Conservation (phyloP, 2,113 vertebrate species). For the Prinia subflava region DNA sequence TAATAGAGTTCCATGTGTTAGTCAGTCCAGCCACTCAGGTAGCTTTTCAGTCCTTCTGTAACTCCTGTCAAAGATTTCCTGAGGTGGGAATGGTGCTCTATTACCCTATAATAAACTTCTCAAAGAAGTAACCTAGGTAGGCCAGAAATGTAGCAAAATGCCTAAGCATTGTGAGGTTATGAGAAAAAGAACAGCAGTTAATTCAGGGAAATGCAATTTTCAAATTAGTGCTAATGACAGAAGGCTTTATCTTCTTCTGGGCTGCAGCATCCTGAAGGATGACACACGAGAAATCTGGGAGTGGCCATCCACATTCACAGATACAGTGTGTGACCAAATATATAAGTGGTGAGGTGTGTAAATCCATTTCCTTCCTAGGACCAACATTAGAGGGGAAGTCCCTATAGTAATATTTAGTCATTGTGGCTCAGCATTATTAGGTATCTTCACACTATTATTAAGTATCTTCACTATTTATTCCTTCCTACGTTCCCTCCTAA, state of each 20-base stretch:
- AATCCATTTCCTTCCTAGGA: slow-evolving; percentile 8
- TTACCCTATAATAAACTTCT: not conserved
- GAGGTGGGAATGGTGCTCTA: not conserved
- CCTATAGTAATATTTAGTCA: not conserved
- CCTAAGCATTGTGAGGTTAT: not conserved
- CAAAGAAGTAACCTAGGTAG: not conserved
- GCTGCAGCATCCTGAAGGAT: not conserved
- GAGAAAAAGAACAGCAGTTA: not conserved
- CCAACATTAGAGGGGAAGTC: not conserved
- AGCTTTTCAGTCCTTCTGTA: not conserved
- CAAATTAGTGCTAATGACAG: not conserved
- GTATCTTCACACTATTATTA: not conserved
- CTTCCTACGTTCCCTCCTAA: not conserved
- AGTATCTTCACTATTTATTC: not conserved
- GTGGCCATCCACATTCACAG: not conserved
- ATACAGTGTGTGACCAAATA: not conserved
- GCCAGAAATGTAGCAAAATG: not conserved
- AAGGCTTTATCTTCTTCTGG: not conserved
- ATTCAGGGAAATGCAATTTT: not conserved
- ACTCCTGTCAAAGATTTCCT: not conserved
- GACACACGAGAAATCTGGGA: not conserved
- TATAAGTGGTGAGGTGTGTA: not conserved
- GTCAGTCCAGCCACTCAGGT: not conserved
- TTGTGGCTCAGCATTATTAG: not conserved
- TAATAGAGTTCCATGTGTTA: not conserved